Base-by-base conservation (phyloP, 2,888 invertebrate genomes). In the Marronus borbonicus region DNA sequence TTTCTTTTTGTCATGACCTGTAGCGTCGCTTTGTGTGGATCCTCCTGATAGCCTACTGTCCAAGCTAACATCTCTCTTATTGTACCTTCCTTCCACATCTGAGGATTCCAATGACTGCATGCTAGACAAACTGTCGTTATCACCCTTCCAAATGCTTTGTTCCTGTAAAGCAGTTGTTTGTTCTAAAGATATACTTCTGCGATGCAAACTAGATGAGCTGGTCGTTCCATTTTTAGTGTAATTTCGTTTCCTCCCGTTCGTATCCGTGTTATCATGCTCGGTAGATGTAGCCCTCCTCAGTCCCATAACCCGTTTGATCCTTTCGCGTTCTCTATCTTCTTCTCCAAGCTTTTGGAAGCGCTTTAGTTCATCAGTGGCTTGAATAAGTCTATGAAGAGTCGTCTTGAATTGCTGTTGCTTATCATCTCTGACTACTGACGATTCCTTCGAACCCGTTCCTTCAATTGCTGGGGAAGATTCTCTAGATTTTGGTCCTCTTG, bases 1-100 rank as follows among this genome's bases (percentile, higher is more conserved):
- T 88, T 94, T 93, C 89, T 95, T 95, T 86, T 95, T 96, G 78
- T 95, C 89, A 8, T 87, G 93, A 49, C 93, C 90, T 1, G 89
- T 89, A 2, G 94, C 92, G 85, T 96, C 97, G 87, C 96, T 96
- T 87, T 96, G 95, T 0, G 94, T 95, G 0, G 96, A 97, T 12
- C 95, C 95, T 62, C 94, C 94, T 0, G 96, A 97, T 82, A 96
- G 89, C 60, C 96, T 93, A 84, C 95, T 96, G 87, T 96, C 96
- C 70, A 96, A 90, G 85, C 95, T 95, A 60, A 93, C 91, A 86
- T 96, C 96, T 75, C 95, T 91, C 64, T 90, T 90, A 80, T 91
- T 92, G 74, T 91, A 89, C 64, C 92, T 89, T 20, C 89, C 89
- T 82, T 94, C 94, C 60, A 86, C 83, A 80, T 90, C 90, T 3